phyloP scores from a whole-genome alignment of 2,113 vertebrate genomes.

The Redunca redunca region DNA sequence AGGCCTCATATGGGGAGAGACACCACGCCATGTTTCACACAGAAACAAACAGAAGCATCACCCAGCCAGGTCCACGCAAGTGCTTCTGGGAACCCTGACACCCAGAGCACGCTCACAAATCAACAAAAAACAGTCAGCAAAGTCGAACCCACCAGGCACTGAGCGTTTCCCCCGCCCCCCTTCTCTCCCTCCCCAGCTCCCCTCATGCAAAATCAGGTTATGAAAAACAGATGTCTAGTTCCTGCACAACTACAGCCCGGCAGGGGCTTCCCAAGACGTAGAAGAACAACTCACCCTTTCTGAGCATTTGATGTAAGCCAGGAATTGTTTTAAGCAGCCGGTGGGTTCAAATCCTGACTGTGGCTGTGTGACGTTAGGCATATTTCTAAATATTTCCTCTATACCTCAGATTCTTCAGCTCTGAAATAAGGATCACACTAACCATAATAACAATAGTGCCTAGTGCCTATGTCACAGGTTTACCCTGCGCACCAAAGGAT shows the following conservation, averaged over 20 bases:
- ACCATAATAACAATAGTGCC: not conserved
- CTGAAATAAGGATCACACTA: not conserved
- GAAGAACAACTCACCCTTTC: not conserved
- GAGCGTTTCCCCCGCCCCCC: fast-evolving
- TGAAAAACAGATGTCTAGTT: not conserved
- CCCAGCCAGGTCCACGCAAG: fast-evolving
- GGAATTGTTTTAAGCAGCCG: not conserved
- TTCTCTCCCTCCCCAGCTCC: not conserved
- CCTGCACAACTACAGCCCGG: not conserved
- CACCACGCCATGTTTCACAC: fast-evolving
- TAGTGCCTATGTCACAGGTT: not conserved
- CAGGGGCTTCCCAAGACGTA: not conserved
- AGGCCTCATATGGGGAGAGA: fast-evolving
- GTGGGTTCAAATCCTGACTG: not conserved
- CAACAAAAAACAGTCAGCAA: not conserved
- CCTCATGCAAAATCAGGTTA: not conserved
- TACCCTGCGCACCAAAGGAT: not conserved
- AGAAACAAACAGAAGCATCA: not conserved
- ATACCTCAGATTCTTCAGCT: not conserved
- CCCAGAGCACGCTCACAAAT: not conserved
- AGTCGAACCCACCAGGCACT: not conserved
- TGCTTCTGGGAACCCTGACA: too few relatives aligned
- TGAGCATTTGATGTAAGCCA: not conserved
- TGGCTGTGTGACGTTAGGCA: not conserved
- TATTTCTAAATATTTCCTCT: not conserved